Evolutionary conservation across 1,140 invertebrate genomes (phyloP).

Genomic region (Brevipalpus yothersi): DNA sequence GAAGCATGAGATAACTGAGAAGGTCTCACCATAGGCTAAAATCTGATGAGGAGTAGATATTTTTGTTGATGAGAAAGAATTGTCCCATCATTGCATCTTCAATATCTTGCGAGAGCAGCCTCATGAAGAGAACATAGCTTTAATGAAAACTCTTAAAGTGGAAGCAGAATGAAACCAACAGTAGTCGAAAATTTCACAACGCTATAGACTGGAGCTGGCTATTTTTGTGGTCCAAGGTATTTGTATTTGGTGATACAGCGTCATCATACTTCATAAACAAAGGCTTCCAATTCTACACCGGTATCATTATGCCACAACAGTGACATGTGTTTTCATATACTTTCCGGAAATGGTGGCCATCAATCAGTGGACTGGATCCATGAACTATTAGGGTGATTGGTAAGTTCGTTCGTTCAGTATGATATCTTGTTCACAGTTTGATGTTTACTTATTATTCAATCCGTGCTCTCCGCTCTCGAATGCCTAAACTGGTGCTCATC

Average conservation of each 20-base stretch:
- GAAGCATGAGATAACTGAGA: too few relatives aligned
- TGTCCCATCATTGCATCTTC: too few relatives aligned
- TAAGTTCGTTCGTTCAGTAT: too few relatives aligned
- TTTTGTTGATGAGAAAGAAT: too few relatives aligned
- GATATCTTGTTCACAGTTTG: slow-evolving; percentile 23
- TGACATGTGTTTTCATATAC: slow-evolving; percentile 22
- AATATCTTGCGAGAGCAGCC: too few relatives aligned
- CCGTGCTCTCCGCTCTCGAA: slow-evolving; percentile 21
- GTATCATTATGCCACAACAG: slow-evolving; percentile 31
- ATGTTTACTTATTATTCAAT: slow-evolving; percentile 28
- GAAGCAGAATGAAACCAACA: too few relatives aligned
- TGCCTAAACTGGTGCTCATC: slow-evolving; percentile 25
- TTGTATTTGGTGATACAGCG: slow-evolving; percentile 29
- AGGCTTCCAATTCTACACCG: slow-evolving; percentile 31
- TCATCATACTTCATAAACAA: slow-evolving; percentile 27
- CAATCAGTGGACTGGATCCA: slow-evolving; percentile 26
- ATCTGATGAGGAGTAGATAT: too few relatives aligned
- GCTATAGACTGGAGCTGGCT: slow-evolving; percentile 93
- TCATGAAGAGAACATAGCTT: too few relatives aligned
- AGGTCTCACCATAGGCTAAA: too few relatives aligned
- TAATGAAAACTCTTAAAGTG: too few relatives aligned
- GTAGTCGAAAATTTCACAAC: too few relatives aligned
- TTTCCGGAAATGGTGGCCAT: slow-evolving; percentile 12
- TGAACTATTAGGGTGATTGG: too few relatives aligned
- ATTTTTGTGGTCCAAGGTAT: slow-evolving; percentile 68